Percentiles rank a stretch among this genome's conserved stretches.
Conservation (phyloP, 2,888 invertebrate genomes). For the Ectropis crepuscularia region DNA sequence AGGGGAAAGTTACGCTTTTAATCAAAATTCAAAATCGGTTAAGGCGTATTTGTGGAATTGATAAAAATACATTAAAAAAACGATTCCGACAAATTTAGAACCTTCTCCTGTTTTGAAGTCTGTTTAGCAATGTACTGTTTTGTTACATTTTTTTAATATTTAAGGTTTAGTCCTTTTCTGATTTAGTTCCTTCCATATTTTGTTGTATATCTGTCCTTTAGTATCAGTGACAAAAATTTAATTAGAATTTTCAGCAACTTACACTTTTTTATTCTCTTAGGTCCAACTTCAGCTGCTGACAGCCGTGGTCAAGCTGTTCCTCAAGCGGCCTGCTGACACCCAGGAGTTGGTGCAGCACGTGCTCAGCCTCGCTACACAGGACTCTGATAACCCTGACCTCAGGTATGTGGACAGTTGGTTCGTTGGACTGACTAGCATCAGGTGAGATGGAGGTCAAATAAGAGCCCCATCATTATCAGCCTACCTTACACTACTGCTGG, state of each 20-base stretch:
- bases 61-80: too few species aligned
- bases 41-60: too few species aligned
- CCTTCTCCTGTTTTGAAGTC: too few species aligned
- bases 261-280: slow-evolving; percentile 43
- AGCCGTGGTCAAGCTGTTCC: slow-evolving; percentile 98
- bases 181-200: background rate
- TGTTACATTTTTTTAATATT: too few species aligned
- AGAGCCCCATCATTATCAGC: too few species aligned
- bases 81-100: too few species aligned
- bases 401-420: slow-evolving; percentile 55
- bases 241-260: background rate
- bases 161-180: slow-evolving; percentile 3
- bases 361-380: slow-evolving; percentile 92
- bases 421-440: too few species aligned
- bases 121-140: too few species aligned
- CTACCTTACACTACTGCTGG: too few species aligned
- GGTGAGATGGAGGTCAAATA: too few species aligned
- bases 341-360: slow-evolving; percentile 99
- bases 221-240: background rate
- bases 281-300: slow-evolving; percentile 98
- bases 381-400: slow-evolving; percentile 99
- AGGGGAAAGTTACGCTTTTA: too few species aligned
- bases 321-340: slow-evolving; percentile 99
- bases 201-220: background rate
- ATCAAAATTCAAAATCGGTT: too few species aligned